Percentiles rank a stretch among this genome's conserved stretches.
Evolutionary conservation across 2,113 vertebrate genomes (phyloP).

Genomic region (Malurus alboscapulatus): DNA sequence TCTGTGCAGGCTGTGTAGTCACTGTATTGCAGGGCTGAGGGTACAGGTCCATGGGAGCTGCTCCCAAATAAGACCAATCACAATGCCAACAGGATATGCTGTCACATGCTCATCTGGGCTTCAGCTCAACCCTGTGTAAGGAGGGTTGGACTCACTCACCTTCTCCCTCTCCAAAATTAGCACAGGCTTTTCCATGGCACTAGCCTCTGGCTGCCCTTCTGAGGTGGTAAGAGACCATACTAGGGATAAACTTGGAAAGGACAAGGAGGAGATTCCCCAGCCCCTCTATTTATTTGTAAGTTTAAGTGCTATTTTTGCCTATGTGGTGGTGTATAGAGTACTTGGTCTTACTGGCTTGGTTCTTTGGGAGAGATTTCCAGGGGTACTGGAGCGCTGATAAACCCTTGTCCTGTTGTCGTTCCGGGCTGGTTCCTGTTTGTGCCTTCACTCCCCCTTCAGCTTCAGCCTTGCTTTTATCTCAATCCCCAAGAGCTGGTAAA

Average conservation of each 20-base stretch:
- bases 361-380: neutral
- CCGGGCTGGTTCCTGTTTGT: conserved; percentile 15
- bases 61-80: neutral
- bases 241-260: neutral
- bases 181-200: neutral
- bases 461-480: neutral
- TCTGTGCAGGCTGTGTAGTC: neutral
- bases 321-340: conserved; percentile 22
- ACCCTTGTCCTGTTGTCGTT: neutral
- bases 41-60: neutral
- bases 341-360: conserved; percentile 4
- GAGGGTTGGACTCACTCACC: neutral
- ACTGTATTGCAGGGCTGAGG: neutral
- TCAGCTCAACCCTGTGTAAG: neutral
- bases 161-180: neutral
- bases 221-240: neutral
- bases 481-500: fast-evolving
- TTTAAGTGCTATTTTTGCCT: conserved; percentile 53
- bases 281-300: conserved; percentile 59
- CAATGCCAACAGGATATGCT: fast-evolving
- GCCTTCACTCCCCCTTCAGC: conserved; percentile 5
- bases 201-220: neutral
- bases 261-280: conserved; percentile 6
- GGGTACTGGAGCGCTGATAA: neutral
- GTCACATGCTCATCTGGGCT: fast-evolving